A percentile compares a stretch with the other conserved stretches of the same genome.
Conservation (phyloP, 2,888 invertebrate genomes). For the Octonoba sinensis region DNA sequence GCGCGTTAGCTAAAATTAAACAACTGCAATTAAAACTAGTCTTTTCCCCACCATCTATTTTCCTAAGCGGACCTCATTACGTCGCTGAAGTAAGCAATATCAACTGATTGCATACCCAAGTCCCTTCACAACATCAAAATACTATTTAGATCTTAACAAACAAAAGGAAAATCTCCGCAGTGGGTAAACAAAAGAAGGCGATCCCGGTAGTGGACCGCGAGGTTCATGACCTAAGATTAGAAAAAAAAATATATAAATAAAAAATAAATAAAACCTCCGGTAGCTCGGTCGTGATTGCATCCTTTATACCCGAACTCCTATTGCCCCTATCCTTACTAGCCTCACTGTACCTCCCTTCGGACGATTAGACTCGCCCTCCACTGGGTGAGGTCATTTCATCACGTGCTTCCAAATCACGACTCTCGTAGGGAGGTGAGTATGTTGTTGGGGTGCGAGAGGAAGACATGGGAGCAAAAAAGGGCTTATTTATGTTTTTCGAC, state of each 20-base stretch:
- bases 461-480: not conserved
- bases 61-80: no score
- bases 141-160: conserved; percentile 3
- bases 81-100: no score
- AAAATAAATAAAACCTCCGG: conserved; percentile 24
- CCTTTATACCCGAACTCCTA: conserved; percentile 47
- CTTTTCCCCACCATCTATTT: no score
- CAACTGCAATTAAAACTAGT: no score
- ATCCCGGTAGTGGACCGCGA: conserved; percentile 55
- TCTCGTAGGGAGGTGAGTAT: conserved; percentile 34
- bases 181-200: conserved; percentile 4
- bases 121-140: no score
- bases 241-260: not conserved
- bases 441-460: no score
- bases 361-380: conserved; percentile 38
- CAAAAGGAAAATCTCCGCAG: conserved; percentile 18
- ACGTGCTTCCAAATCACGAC: conserved; percentile 53
- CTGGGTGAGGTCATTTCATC: conserved; percentile 54
- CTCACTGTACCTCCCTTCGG: conserved; percentile 45
- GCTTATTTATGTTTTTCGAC: no score
- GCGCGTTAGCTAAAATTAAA: no score
- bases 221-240: conserved; percentile 50
- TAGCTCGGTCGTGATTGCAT: conserved; percentile 56
- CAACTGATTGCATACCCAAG: no score
- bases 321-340: conserved; percentile 47